Evolutionary conservation across 1,140 invertebrate genomes (phyloP).

Genomic region (Lepeophtheirus salmonis): DNA sequence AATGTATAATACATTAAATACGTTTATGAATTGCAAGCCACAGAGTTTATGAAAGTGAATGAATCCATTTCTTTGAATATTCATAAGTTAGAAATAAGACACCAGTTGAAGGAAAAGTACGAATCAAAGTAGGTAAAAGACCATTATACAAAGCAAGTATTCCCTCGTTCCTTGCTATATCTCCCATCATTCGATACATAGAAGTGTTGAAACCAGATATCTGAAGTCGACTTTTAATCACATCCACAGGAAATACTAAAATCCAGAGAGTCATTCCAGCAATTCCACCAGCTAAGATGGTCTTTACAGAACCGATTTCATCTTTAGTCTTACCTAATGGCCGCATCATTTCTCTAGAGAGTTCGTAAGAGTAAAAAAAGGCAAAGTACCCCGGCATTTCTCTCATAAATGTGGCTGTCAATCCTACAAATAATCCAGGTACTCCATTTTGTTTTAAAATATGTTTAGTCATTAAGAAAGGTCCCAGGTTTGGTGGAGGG

Average conservation of each 20-base stretch:
- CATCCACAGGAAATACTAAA: conserved; percentile 85
- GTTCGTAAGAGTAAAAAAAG: conserved; percentile 92
- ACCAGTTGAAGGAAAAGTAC: conserved; percentile 88
- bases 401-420: conserved; percentile 72
- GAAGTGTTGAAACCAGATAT: conserved; percentile 37
- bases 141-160: conserved; percentile 68
- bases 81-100: conserved; percentile 84
- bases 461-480: conserved; percentile 49
- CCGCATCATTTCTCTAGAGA: conserved; percentile 41
- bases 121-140: conserved; percentile 66
- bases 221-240: conserved; percentile 88
- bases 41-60: conserved; percentile 24
- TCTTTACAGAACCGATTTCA: conserved; percentile 51
- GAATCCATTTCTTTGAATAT: conserved; percentile 60
- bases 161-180: conserved; percentile 64
- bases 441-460: conserved; percentile 56
- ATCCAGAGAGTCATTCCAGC: conserved; percentile 79
- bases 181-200: conserved; percentile 43
- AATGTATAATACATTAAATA: too few relatives aligned
- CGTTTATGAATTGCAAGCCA: too few relatives aligned
- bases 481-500: conserved; percentile 37
- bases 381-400: conserved; percentile 99
- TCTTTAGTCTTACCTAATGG: conserved; percentile 40
- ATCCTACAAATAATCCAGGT: conserved; percentile 67
- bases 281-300: conserved; percentile 68